Base-by-base conservation (phyloP, 2,888 invertebrate genomes). In the Oscheius sp. region DNA sequence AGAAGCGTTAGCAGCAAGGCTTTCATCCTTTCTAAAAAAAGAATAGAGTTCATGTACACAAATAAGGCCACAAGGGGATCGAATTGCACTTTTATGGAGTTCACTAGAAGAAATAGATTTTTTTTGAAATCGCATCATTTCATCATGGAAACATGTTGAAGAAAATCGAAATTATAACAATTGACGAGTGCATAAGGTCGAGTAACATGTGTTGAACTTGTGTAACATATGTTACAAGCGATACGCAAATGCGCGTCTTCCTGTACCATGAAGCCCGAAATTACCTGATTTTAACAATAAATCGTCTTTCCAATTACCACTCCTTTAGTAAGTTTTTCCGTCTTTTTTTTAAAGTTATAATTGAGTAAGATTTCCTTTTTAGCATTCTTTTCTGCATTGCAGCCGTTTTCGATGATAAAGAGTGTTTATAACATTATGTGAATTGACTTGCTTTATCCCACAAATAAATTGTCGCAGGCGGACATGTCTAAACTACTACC, bases 61-160 rank as follows among this genome's bases (percentile, higher is more conserved):
- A 54, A 54, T 33, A 54, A 32, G 54, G 54, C n/a, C n/a, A 32
- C 4, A 17, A 33, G 33, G 33, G 54, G 47, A 20, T 54, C 54
- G 54, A 17, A 54, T 54, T 54, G 54, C 54, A 54, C 33, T 54
- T 54, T 54, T 47, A 36, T 14, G 36, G 8, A 36, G 36, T 36
- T 36, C 14, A 36, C 8, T 14, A 36, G 14, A 8, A 14, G 14
- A 36, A 36, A 36, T 36, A 36, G 36, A 36, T 9, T 14, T 8
- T 8, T 36, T 36, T 36, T 36, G 36, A 9, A 36, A 36, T 14
- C 8, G 14, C 14, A n/a, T n/a, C n/a, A n/a, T n/a, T n/a, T n/a
- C n/a, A n/a, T n/a, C n/a, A n/a, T n/a, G n/a, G n/a, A n/a, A n/a
- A n/a, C n/a, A n/a, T n/a, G n/a, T n/a, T n/a, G n/a, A n/a, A n/a